phyloP scores from a whole-genome alignment of 1,140 invertebrate species.

The Parapsyche elsis region DNA sequence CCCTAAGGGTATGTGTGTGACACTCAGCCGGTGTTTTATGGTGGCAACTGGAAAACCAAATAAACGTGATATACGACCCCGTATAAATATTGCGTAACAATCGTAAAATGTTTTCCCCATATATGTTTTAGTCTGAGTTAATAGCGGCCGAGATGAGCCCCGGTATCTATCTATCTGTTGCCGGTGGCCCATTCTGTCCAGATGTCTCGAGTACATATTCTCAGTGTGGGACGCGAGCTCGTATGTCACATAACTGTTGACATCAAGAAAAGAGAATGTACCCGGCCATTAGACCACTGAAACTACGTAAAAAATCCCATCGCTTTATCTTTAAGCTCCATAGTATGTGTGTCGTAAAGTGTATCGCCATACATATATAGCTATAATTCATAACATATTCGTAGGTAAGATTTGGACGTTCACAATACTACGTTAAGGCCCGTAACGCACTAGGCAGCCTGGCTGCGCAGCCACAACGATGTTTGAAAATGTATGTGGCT shows the following conservation, averaged over 20 bases:
- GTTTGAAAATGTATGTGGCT: too few species aligned
- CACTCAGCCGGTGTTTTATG: slow-evolving; percentile 45
- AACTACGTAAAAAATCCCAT: not conserved
- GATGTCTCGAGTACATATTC: not conserved
- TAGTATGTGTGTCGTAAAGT: not conserved
- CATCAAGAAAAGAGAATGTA: not conserved
- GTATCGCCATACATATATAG: too few species aligned
- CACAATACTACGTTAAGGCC: too few species aligned
- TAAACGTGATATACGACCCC: slow-evolving; percentile 50
- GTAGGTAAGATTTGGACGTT: too few species aligned
- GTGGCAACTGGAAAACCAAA: slow-evolving; percentile 50
- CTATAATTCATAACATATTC: too few species aligned
- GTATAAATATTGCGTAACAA: slow-evolving; percentile 49
- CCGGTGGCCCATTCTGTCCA: not conserved
- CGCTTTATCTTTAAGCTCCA: not conserved
- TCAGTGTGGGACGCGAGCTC: too few species aligned
- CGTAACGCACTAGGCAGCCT: too few species aligned
- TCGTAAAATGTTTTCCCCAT: slow-evolving; percentile 45
- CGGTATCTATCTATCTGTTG: not conserved
- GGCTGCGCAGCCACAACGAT: too few species aligned
- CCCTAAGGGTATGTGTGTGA: not conserved
- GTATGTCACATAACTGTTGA: too few species aligned
- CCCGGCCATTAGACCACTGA: not conserved
- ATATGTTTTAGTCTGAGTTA: slow-evolving; percentile 34
- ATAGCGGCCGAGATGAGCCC: not conserved